Evolutionary conservation across 2,797 vertebrate genomes (phyloP), one percentile per base, ranked within the genome.

Genomic region (Loris lydekkerianus): DNA sequence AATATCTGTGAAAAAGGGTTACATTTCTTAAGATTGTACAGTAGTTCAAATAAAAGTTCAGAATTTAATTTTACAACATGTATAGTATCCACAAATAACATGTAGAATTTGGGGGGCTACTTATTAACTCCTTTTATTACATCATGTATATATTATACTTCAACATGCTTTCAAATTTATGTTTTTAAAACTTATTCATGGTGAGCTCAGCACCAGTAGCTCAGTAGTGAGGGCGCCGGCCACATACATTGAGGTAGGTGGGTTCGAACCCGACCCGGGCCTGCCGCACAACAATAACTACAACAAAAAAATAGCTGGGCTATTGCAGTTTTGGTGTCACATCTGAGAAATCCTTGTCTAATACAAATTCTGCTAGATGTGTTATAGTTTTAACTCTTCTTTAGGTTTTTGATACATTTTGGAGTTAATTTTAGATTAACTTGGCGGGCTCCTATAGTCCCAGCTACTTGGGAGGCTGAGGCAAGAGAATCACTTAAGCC

Each of bases 281-380:
- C 46, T 49, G 46, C 46, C 46, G 11, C 14, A 49, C 49, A 14
- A 49, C 13, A 13, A 49, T 13, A 14, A 49, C 49, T 49, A 3
- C 13, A 14, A 49, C 49, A 49, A 49, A 14, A 49, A 49, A 49
- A 14, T 49, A 49, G 49, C 49, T 14, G 49, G 2, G 49, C 49
- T 34, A 34, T 34, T 34, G 34, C 34, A 34, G 34, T 65, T 91
- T 84, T 40, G 31, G 69, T 73, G n/a, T 84, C n/a, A 58, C 67
- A n/a, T 17, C 61, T 89, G 46, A 89, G 87, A 84, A 91, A 63
- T 83, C 40, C 73, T 73, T 75, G 11, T 75, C 43, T 84, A 91
- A 90, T 25, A 43, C 25, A 63, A 91, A 73, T 23, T 34, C 63
- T 58, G 34, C 37, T 81, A 72, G n/a, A 37, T 70, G 21, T 60